Base-by-base conservation (phyloP, 1,140 invertebrate genomes). In the Meloidogyne chitwoodi region DNA sequence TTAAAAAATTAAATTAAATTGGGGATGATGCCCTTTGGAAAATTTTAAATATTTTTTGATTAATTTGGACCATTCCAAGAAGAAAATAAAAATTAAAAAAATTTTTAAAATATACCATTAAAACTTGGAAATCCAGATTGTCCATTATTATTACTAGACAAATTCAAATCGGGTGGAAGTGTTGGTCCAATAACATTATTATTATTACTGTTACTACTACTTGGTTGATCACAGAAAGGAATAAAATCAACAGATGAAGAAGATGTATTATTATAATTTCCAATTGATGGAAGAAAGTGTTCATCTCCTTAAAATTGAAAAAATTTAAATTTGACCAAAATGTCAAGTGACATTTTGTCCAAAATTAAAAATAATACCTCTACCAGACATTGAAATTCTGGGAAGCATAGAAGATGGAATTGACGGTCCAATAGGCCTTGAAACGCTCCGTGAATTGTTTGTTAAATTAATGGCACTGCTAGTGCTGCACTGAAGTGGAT, bases 131-230 rank as follows among this genome's bases (percentile, higher is more conserved):
- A 56, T 56, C 48, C 48, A n/a, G 19, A 4, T n/a, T 56, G 48
- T 56, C 48, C 48, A 56, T 56, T 56, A n/a, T n/a, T n/a, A n/a
- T n/a, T n/a, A 56, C 48, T 56, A 8, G 48, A 19, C 48, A 56
- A 56, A 56, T 56, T 56, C 26, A 70, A 70, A 44, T 76, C 75
- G 2, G 75, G 67, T n/a, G 75, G 75, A 62, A 76, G 26, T 44
- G 65, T 71, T 71, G 75, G 75, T 5, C 75, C 75, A 74, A 76
- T 74, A 44, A 63, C 56, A 11, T 16, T 10, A 68, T 67, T 31
- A 2, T 64, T 34, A 6, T 19, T 6, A 41, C 2, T 22, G 14
- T 64, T 38, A 44, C 38, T 69, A 27, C 41, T 48, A 64, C 67
- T 41, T 31, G 38, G 75, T n/a, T 76, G 48, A 38, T 73, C 67